Evolutionary conservation across 1,140 invertebrate species (phyloP), one percentile per base, ranked within the genome.

Genomic region (Listronotus bonariensis): DNA sequence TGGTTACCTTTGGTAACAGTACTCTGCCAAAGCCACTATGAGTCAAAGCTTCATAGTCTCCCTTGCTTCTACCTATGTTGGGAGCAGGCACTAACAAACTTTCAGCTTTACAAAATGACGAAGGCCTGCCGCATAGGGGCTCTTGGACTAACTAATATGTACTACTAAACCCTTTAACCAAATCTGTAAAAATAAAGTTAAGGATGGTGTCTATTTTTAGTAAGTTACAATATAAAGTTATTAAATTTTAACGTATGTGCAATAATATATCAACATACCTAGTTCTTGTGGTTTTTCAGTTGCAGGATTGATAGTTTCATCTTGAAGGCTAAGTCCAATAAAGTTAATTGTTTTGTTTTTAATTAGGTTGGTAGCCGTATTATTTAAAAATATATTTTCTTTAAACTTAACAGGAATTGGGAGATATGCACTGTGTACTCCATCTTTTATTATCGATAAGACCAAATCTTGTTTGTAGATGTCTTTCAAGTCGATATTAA

Each of bases 281-380:
- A 78, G 49, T 49, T 74, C 69, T 15, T 68, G 66, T 48, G 65
- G 60, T 42, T 68, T 70, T 15, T 67, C 65, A n/a, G 48, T 57
- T 15, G 58, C 61, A 8, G 68, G 69, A 49, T 66, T 67, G 14
- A 77, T 38, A n/a, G 76, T 77, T 57, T 76, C 77, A 63, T 78
- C 74, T 8, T 64, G 62, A 1, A 69, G 51, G 48, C 77, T 78
- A 8, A 78, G 60, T 12, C 76, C 72, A 15, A 78, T 55, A 66
- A 71, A 76, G 15, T 67, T 68, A 18, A 76, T 65, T 14, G 51
- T 49, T 15, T 52, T 71, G 32, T 74, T 69, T 17, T 65, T 56
- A 4, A 67, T 64, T 4, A 72, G 53, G 42, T 68, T 71, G n/a
- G 56, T 70, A 5, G 36, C 64, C 1, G 20, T 26, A 14, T 32